phyloP scores from a whole-genome alignment of 2,113 vertebrate genomes.

The Rana temporaria region DNA sequence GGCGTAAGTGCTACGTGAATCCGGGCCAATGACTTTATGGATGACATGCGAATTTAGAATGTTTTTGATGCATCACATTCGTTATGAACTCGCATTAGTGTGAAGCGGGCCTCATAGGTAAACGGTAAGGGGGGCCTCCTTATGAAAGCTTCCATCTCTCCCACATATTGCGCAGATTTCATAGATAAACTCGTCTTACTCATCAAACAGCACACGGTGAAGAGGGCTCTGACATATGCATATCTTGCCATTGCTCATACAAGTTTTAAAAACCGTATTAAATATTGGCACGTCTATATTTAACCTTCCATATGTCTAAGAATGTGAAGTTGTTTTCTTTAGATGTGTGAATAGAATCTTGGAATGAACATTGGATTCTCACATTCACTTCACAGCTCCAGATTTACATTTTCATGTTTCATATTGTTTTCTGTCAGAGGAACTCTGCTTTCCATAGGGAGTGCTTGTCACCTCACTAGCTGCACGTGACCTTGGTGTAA shows the following conservation, averaged over 20 bases:
- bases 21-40: too few species aligned
- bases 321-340: not conserved
- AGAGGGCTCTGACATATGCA: not conserved
- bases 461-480: not conserved
- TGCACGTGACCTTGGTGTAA: not conserved
- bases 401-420: conserved; percentile 18
- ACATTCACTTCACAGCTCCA: not conserved
- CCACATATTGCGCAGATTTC: too few species aligned
- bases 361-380: not conserved
- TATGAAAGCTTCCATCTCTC: too few species aligned
- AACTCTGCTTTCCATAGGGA: conserved; percentile 6
- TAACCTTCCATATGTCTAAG: conserved; percentile 5
- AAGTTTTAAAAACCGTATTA: not conserved
- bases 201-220: not conserved
- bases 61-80: too few species aligned
- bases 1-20: too few species aligned
- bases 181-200: too few species aligned
- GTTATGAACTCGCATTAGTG: too few species aligned
- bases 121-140: too few species aligned
- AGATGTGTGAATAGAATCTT: conserved; percentile 3
- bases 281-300: conserved; percentile 1
- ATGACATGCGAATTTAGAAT: too few species aligned
- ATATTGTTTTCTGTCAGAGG: conserved; percentile 6
- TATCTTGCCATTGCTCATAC: not conserved
- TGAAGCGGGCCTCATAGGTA: too few species aligned